Conservation (phyloP, 2,797 vertebrate genomes). For the Xiphophorus birchmanni region DNA sequence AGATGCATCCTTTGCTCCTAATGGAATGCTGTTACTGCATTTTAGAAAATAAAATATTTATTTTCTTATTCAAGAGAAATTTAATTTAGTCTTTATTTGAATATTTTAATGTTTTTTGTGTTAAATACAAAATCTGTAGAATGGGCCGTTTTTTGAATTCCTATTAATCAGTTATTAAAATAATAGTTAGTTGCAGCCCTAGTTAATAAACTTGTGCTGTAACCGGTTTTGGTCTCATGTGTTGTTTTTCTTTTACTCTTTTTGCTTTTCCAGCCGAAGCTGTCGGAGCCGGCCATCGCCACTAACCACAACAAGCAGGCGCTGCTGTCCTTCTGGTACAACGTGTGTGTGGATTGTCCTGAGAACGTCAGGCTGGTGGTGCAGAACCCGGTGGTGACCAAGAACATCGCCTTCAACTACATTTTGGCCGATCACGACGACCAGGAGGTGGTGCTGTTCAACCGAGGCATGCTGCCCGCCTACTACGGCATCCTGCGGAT, state of each 20-base stretch:
- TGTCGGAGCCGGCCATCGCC: conserved; percentile 97
- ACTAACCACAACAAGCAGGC: conserved; percentile 99
- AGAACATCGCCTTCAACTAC: conserved; percentile 99
- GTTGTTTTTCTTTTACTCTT: not conserved
- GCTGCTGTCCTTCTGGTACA: conserved; percentile 98
- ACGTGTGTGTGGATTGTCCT: conserved; percentile 94
- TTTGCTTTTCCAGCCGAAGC: conserved; percentile 85
- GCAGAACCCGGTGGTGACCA: conserved; percentile 97
- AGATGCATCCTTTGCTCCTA: no score
- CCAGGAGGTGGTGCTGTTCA: conserved; percentile 99
- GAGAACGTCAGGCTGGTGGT: conserved; percentile 99
- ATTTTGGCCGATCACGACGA: conserved; percentile 98
- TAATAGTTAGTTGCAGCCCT: no score
- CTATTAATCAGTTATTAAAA: no score
- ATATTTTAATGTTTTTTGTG: no score
- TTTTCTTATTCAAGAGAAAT: no score
- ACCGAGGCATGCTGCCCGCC: conserved; percentile 97
- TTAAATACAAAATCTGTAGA: no score
- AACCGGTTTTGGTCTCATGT: not conserved
- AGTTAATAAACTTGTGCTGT: not conserved
- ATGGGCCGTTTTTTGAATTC: no score
- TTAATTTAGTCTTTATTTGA: no score
- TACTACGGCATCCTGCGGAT: conserved; percentile 98
- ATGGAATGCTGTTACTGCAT: no score
- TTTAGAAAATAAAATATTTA: no score